Conservation (phyloP, 2,888 invertebrate species). For the Lasioglossum villosulum region DNA sequence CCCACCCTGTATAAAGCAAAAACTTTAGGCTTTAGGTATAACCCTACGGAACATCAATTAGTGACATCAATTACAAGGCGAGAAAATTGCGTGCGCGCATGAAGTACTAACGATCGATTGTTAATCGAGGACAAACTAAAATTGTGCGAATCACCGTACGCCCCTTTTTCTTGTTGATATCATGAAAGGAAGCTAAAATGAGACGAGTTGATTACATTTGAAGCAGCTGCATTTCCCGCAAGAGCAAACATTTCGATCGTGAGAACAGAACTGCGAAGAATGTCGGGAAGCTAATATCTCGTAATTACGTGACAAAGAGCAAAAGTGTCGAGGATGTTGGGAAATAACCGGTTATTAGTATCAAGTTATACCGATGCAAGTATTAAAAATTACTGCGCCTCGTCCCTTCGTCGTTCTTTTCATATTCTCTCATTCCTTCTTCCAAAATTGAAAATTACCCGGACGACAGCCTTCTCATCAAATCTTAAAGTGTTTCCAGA, state of each 20-base stretch:
- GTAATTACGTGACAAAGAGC: conserved; percentile 38
- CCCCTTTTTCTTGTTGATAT: background rate
- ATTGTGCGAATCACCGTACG: background rate
- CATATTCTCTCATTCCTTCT: conserved; percentile 3
- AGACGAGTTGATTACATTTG: conserved; percentile 19
- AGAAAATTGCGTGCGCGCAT: background rate
- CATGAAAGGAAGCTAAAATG: background rate
- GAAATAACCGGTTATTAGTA: conserved; percentile 45
- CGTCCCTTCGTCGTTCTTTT: background rate
- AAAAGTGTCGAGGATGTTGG: conserved; percentile 28
- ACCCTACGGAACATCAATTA: background rate
- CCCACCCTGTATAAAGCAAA: background rate
- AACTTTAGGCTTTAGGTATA: background rate
- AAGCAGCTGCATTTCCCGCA: conserved; percentile 3
- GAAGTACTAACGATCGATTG: background rate
- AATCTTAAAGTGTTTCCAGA: conserved; percentile 18
- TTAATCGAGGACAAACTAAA: conserved; percentile 3
- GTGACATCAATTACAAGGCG: background rate
- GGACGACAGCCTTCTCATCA: conserved; percentile 35
- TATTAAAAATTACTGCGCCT: conserved; percentile 41
- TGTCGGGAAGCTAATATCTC: conserved; percentile 35
- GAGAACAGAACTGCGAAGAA: conserved; percentile 24
- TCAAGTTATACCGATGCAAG: conserved; percentile 28
- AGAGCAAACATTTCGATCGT: conserved; percentile 10
- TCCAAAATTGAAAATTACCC: conserved; percentile 28